Conservation (phyloP, 2,888 invertebrate species). For the Adelognathus sp. region DNA sequence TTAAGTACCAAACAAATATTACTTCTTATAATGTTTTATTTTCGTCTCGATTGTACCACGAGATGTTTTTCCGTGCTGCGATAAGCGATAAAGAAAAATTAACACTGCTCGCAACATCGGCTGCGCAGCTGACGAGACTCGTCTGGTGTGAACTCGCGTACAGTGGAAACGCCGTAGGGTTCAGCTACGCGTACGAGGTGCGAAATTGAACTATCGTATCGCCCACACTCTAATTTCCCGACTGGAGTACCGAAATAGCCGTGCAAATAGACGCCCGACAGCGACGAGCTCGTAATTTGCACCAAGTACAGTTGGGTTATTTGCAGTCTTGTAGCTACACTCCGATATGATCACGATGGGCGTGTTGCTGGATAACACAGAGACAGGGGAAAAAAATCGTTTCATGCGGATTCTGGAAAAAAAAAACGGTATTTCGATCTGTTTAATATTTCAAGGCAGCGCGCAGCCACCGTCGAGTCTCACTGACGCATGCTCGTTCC, state of each 20-base stretch:
- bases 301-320: not conserved
- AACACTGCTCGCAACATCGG: not conserved
- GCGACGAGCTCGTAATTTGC: not conserved
- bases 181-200: not conserved
- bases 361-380: not conserved
- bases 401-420: not conserved
- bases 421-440: not conserved
- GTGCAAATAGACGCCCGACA: constrained; percentile 27
- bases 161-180: not conserved
- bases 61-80: not conserved
- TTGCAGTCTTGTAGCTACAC: not conserved
- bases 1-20: no score
- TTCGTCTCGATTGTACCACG: not conserved
- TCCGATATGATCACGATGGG: not conserved
- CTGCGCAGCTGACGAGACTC: not conserved
- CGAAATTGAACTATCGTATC: constrained; percentile 9
- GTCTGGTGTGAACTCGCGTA: not conserved
- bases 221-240: constrained; percentile 18
- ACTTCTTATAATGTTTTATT: no score
- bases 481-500: not conserved
- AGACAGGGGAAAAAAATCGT: not conserved
- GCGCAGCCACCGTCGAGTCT: not conserved
- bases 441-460: not conserved
- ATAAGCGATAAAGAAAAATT: not conserved
- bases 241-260: constrained; percentile 16